These are phyloP conservation scores for Mycalesis mineus DNA, from an alignment of 2,888 invertebrate genomes.

Conservation along the genomic window DNA sequence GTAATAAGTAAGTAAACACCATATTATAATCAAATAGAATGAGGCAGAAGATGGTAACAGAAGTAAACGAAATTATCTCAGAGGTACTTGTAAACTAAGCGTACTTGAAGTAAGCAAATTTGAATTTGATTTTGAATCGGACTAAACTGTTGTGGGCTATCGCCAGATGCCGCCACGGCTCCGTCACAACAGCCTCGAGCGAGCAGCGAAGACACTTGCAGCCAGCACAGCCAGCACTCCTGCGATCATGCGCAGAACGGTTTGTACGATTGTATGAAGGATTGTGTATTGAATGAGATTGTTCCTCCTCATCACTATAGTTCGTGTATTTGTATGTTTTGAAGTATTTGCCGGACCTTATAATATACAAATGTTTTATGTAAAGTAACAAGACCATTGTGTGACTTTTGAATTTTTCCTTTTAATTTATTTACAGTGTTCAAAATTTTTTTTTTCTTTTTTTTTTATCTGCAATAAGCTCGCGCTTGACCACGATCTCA, in stretches of 20 bases:
- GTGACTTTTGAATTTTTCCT: too few relatives aligned
- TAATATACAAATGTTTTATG: neutral
- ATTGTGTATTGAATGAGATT: slow-evolving; percentile 10
- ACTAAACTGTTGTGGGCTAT: slow-evolving; percentile 36
- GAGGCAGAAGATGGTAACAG: too few relatives aligned
- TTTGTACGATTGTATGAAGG: slow-evolving; percentile 44
- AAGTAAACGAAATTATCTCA: too few relatives aligned
- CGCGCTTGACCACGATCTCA: too few relatives aligned
- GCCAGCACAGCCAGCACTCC: slow-evolving; percentile 58
- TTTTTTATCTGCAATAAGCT: too few relatives aligned
- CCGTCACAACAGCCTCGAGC: slow-evolving; percentile 44
- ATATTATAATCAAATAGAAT: too few relatives aligned
- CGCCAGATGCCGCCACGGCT: slow-evolving; percentile 54
- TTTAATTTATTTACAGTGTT: too few relatives aligned
- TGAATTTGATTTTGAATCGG: slow-evolving; percentile 8
- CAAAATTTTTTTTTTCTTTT: too few relatives aligned
- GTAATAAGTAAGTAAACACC: too few relatives aligned
- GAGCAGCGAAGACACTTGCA: slow-evolving; percentile 60
- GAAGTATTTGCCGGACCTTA: slow-evolving; percentile 3
- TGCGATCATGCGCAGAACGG: slow-evolving; percentile 58
- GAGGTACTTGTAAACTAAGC: too few relatives aligned
- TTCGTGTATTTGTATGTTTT: slow-evolving; percentile 6
- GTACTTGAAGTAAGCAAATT: too few relatives aligned
- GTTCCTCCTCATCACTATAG: neutral
- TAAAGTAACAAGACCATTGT: too few relatives aligned